phyloP scores from a whole-genome alignment of 2,113 vertebrate genomes.

The Aptenodytes forsteri region DNA sequence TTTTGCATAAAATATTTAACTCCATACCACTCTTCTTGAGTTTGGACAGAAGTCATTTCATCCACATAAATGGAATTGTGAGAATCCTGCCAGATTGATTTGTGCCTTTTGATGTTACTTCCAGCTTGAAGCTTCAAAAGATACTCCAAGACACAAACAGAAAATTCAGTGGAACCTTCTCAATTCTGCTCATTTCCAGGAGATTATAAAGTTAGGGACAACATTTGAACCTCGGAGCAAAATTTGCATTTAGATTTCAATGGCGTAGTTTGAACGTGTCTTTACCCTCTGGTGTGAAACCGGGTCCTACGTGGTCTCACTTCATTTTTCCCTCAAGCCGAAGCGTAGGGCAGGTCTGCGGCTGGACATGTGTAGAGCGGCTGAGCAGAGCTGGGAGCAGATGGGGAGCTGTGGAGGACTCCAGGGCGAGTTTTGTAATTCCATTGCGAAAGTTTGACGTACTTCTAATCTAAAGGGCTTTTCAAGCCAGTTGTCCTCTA shows the following conservation, averaged over 20 bases:
- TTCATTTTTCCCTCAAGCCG: not conserved
- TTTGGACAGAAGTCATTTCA: not conserved
- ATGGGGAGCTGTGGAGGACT: not conserved
- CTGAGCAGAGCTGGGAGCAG: not conserved
- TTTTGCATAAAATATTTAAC: slow-evolving; percentile 1
- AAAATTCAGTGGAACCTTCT: not conserved
- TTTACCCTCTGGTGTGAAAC: not conserved
- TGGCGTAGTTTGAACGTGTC: accelerated
- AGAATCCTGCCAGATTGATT: slow-evolving; percentile 31
- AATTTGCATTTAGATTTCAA: not conserved
- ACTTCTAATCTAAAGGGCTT: not conserved
- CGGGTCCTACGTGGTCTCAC: not conserved
- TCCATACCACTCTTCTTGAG: not conserved
- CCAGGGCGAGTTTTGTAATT: not conserved
- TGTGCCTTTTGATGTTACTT: not conserved
- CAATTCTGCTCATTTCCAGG: not conserved
- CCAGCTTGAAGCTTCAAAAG: not conserved
- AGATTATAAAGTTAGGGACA: not conserved
- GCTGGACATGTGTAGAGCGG: accelerated
- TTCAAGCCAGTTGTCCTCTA: not conserved
- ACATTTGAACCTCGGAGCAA: not conserved
- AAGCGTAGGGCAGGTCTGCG: not conserved
- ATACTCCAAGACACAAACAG: not conserved
- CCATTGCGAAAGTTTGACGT: not conserved
- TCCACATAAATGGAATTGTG: not conserved